Percentiles rank a stretch among this genome's conserved stretches.
Evolutionary conservation across 1,140 invertebrate genomes (phyloP).

Genomic region (Formica selysi): DNA sequence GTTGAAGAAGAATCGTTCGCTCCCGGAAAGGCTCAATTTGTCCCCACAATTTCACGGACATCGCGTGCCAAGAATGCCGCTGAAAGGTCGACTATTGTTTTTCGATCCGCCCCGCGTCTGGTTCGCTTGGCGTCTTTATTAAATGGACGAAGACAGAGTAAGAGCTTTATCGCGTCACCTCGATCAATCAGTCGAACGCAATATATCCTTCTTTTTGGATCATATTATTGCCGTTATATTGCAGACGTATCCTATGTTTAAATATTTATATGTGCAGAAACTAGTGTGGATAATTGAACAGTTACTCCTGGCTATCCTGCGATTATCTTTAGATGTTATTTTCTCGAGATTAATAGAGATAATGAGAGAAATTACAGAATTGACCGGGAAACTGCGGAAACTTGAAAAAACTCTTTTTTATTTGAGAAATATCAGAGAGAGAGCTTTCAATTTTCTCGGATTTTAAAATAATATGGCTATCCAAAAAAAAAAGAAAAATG

Average conservation of each 20-base stretch:
- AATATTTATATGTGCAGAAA: background rate
- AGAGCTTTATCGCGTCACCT: background rate
- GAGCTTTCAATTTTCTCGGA: background rate
- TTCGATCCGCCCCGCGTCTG: constrained; percentile 54
- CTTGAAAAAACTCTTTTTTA: background rate
- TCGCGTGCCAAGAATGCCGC: constrained; percentile 71
- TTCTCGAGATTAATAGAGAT: background rate
- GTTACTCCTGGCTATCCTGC: too few species aligned
- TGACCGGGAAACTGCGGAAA: background rate
- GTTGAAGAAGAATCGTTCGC: constrained; percentile 37
- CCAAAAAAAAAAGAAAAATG: background rate
- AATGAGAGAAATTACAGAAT: background rate
- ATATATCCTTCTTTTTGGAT: constrained; percentile 19
- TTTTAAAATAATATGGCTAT: constrained; percentile 11
- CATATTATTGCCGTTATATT: constrained; percentile 7
- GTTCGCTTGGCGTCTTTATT: constrained; percentile 62
- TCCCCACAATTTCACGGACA: constrained; percentile 73
- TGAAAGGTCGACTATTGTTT: constrained; percentile 68
- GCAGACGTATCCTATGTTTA: background rate
- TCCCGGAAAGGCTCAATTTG: constrained; percentile 72
- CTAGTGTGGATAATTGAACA: too few species aligned
- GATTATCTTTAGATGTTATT: background rate
- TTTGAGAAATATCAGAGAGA: background rate
- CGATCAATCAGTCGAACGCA: constrained; percentile 34
- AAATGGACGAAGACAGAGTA: constrained; percentile 50